Conservation (phyloP, 2,113 vertebrate genomes). For the Chlorodrepanis virens region DNA sequence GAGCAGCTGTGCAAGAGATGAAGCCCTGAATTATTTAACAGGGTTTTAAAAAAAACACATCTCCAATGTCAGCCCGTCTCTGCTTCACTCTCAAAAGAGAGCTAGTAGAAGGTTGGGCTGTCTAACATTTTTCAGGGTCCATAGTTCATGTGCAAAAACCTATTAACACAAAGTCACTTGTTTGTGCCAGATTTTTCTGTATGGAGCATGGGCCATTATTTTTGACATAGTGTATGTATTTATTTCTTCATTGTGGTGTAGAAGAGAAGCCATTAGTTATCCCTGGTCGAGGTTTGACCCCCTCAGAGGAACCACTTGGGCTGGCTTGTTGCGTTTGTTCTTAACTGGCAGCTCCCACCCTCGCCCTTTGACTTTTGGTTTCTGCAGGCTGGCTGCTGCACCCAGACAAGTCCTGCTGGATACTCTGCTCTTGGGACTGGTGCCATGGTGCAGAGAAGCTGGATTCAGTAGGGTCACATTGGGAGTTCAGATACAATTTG, state of each 20-base stretch:
- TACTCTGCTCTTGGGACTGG: not conserved
- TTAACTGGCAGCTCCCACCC: not conserved
- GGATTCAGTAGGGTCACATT: not conserved
- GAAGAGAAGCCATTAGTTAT: not conserved
- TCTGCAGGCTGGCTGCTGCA: not conserved
- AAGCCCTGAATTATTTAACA: conserved; percentile 13
- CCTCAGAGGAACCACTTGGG: not conserved
- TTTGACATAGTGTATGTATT: not conserved
- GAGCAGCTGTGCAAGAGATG: not conserved
- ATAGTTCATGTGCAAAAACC: not conserved
- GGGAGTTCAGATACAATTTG: not conserved
- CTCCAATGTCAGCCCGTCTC: not conserved
- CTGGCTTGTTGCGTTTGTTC: not conserved
- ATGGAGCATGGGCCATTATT: not conserved
- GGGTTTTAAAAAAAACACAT: not conserved
- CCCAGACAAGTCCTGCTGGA: not conserved
- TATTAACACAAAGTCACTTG: fast-evolving
- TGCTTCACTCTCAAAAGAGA: not conserved
- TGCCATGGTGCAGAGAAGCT: not conserved
- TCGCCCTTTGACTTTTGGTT: not conserved
- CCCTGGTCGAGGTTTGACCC: not conserved
- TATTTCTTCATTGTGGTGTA: not conserved
- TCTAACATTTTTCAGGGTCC: not conserved
- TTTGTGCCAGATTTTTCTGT: not conserved
- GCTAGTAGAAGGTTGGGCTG: not conserved